These are phyloP conservation scores for Drosophila lacertosa DNA, from an alignment of 1,140 invertebrate species.

Conservation along the genomic window DNA sequence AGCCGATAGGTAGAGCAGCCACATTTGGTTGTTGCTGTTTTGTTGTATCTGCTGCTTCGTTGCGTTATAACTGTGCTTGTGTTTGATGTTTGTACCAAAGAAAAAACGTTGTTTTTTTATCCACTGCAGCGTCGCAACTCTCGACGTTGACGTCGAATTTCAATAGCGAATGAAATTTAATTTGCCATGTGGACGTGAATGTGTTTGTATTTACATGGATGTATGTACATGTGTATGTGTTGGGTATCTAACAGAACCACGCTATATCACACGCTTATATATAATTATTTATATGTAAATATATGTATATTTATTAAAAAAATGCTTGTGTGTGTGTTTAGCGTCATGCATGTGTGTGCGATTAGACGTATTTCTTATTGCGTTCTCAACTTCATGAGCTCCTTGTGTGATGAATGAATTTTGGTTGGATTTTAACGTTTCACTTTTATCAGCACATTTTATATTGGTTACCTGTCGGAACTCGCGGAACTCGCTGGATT, in stretches of 20 bases:
- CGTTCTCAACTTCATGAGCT: constrained; percentile 32
- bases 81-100: constrained; percentile 11
- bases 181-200: constrained; percentile 49
- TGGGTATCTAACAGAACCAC: constrained; percentile 24
- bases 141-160: constrained; percentile 39
- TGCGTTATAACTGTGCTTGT: constrained; percentile 48
- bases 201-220: constrained; percentile 20
- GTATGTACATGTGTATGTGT: constrained; percentile 17
- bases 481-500: constrained; percentile 93
- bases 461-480: constrained; percentile 89
- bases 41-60: constrained; percentile 47
- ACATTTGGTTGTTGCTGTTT: constrained; percentile 34
- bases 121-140: constrained; percentile 32
- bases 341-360: constrained; percentile 26
- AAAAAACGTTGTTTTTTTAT: constrained; percentile 35
- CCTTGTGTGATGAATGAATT: constrained; percentile 45
- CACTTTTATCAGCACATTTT: constrained; percentile 38
- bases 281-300: constrained; percentile 33
- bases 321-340: constrained; percentile 25
- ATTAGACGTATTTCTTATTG: constrained; percentile 46
- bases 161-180: constrained; percentile 53
- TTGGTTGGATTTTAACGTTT: constrained; percentile 53
- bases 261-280: constrained; percentile 29
- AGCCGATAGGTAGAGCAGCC: constrained; percentile 52
- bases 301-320: not conserved